phyloP scores from a whole-genome alignment of 2,797 vertebrate species.

The Enteromius trimaculatus region DNA sequence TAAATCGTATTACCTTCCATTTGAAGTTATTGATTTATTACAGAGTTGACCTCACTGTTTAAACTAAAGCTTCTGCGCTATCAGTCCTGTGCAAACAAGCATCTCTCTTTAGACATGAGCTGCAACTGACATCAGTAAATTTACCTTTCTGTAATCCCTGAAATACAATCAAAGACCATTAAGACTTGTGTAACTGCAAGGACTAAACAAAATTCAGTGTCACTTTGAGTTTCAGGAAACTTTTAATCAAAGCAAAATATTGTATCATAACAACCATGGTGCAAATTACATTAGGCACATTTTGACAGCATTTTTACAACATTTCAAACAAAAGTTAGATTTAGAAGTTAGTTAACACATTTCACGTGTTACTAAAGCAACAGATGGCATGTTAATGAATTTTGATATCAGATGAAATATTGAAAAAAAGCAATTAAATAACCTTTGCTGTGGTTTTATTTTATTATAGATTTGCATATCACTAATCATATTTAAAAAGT shows the following conservation, averaged over 20 bases:
- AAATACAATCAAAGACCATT: slow-evolving; percentile 9
- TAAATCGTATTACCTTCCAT: slow-evolving; percentile 46
- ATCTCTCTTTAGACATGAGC: not conserved
- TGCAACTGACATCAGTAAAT: slow-evolving; percentile 30
- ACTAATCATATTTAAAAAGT: not conserved
- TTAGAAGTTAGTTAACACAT: slow-evolving; percentile 7
- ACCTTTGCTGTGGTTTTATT: not conserved
- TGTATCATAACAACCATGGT: not conserved
- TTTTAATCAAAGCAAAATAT: not conserved
- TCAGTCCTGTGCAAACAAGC: slow-evolving; percentile 23
- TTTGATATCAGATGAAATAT: not conserved
- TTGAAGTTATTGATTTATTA: slow-evolving; percentile 41
- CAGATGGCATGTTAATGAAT: not conserved
- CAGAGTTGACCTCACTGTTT: slow-evolving; percentile 16
- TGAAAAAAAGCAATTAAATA: not conserved
- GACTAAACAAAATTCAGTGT: slow-evolving; percentile 24
- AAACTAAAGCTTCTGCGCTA: slow-evolving; percentile 35
- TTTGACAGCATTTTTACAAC: not conserved
- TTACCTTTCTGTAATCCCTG: slow-evolving; percentile 10
- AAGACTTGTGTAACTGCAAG: not conserved
- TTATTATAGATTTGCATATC: not conserved
- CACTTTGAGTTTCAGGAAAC: slow-evolving; percentile 3
- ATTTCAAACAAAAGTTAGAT: slow-evolving; percentile 12
- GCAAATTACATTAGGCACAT: not conserved
- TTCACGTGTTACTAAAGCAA: not conserved